Conservation (phyloP, 2,797 vertebrate genomes). For the Oreonectes daqikongensis region DNA sequence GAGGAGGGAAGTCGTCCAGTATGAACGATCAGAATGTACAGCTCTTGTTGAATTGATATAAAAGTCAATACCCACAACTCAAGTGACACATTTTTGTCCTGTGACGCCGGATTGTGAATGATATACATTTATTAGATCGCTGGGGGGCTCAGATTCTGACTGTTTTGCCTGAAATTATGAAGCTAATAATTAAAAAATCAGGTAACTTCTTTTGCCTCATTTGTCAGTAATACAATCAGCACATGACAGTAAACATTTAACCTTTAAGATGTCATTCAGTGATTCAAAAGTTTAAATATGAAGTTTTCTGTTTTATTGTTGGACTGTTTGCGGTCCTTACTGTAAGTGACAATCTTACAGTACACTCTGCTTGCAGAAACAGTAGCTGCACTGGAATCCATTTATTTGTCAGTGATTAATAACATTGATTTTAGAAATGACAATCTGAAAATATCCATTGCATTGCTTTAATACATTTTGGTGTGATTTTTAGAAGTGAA, state of each 20-base stretch:
- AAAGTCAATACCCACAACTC: neutral
- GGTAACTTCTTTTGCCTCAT: neutral
- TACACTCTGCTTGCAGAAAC: neutral
- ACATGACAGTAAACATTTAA: neutral
- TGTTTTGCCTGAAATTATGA: constrained; percentile 18
- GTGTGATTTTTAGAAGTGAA: neutral
- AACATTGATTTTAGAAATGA: neutral
- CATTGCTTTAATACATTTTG: neutral
- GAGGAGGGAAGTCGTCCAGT: constrained; percentile 30
- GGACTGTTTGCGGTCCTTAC: neutral
- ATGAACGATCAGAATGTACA: constrained; percentile 5
- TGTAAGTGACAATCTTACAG: neutral
- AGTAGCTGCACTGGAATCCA: neutral
- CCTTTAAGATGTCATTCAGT: neutral
- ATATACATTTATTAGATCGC: neutral
- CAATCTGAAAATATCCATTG: neutral
- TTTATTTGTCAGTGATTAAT: too few species aligned
- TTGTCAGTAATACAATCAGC: neutral
- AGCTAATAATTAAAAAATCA: neutral
- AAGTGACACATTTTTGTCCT: neutral
- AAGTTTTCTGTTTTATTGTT: neutral
- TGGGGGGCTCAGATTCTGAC: neutral
- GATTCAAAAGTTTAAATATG: neutral
- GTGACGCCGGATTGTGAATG: constrained; percentile 4
- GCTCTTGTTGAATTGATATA: neutral